phyloP scores from a whole-genome alignment of 2,113 vertebrate species.

The Scomber scombrus region DNA sequence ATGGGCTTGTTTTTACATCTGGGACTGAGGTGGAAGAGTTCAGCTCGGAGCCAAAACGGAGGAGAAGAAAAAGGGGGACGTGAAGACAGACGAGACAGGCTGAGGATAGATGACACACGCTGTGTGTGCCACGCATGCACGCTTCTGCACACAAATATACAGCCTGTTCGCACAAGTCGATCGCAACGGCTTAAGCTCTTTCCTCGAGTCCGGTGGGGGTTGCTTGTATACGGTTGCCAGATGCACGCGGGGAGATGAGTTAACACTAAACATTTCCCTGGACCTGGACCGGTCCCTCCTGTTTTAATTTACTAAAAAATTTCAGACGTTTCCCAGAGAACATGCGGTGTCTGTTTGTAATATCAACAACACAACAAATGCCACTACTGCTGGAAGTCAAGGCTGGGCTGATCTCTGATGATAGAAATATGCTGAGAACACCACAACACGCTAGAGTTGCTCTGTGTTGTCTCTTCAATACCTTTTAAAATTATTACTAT shows the following conservation, averaged over 20 bases:
- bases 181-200: constrained; percentile 28
- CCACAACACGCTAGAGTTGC: neutral
- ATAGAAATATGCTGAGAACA: constrained; percentile 1
- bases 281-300: constrained; percentile 17
- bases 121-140: constrained; percentile 1
- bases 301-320: constrained; percentile 35
- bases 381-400: constrained; percentile 31
- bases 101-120: constrained; percentile 17
- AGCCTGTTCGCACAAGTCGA: constrained; percentile 37
- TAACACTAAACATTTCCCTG: constrained; percentile 44
- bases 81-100: constrained; percentile 14
- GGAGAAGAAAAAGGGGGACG: constrained; percentile 18
- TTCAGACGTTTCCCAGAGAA: constrained; percentile 23
- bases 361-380: constrained; percentile 50
- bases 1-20: constrained; percentile 70
- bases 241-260: constrained; percentile 14
- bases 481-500: neutral
- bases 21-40: constrained; percentile 19
- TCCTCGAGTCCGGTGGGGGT: constrained; percentile 22
- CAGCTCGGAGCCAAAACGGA: constrained; percentile 34
- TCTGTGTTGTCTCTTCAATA: neutral
- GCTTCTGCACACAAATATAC: neutral
- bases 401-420: neutral
- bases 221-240: constrained; percentile 38
- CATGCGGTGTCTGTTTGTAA: constrained; percentile 50